Evolutionary conservation across 2,113 vertebrate genomes (phyloP).

Genomic region (Dinomys branickii): DNA sequence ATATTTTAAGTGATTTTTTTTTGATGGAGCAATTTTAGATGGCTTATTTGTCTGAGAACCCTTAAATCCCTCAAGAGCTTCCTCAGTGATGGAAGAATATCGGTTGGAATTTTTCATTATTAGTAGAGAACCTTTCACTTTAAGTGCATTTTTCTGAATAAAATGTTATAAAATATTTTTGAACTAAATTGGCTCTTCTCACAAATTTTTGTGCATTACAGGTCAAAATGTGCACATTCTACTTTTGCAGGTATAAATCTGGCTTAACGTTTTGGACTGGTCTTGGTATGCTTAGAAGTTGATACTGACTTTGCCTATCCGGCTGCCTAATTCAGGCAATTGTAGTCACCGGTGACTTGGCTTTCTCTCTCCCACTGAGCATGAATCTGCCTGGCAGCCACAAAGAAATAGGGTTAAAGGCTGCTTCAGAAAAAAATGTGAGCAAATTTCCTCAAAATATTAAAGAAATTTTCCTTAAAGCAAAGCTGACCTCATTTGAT

Average conservation of each 20-base stretch:
- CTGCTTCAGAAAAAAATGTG: not conserved
- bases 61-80: not conserved
- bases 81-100: not conserved
- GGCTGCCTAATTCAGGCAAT: not conserved
- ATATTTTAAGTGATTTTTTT: slow-evolving; percentile 27
- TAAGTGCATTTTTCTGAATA: slow-evolving; percentile 33
- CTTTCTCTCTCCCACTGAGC: not conserved
- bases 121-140: not conserved
- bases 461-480: slow-evolving; percentile 15
- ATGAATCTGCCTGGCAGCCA: not conserved
- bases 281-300: not conserved
- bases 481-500: not conserved
- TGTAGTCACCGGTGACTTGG: not conserved
- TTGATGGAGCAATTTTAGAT: not conserved
- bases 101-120: not conserved
- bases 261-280: not conserved
- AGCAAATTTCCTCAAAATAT: not conserved
- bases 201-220: not conserved
- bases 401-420: not conserved
- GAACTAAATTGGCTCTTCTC: not conserved
- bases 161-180: slow-evolving; percentile 12
- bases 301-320: not conserved
- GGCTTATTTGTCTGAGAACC: not conserved
- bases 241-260: not conserved
- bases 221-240: slow-evolving; percentile 14